Conservation (phyloP, 2,113 vertebrate genomes). For the Numida meleagris region DNA sequence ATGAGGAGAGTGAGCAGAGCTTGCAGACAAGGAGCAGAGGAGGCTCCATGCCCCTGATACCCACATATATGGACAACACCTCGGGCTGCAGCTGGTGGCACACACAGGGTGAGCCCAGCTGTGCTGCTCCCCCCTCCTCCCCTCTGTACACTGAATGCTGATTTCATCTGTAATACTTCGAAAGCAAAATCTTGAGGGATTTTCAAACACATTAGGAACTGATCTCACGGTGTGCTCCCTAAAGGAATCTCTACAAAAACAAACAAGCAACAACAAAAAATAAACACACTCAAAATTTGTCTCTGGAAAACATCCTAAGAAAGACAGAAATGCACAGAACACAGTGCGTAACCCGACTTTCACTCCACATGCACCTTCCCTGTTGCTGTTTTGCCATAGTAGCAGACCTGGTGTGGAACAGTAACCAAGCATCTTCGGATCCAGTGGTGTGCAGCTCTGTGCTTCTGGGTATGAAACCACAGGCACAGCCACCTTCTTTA, state of each 20-base stretch:
- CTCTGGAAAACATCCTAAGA: not conserved
- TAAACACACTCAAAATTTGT: not conserved
- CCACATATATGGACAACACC: fast-evolving
- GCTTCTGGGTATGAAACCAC: not conserved
- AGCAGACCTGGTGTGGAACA: not conserved
- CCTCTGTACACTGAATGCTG: not conserved
- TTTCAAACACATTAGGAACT: not conserved
- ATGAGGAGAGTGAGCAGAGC: not conserved
- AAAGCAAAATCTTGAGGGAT: not conserved
- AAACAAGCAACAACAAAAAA: not conserved
- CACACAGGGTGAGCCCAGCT: not conserved
- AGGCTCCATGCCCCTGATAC: not conserved
- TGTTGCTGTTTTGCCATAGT: fast-evolving
- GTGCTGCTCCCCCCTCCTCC: not conserved
- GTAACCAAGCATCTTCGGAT: not conserved
- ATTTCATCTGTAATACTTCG: not conserved
- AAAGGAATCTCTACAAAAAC: not conserved
- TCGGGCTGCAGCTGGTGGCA: not conserved
- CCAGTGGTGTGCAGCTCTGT: not conserved
- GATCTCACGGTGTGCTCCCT: not conserved
- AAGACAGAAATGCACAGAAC: not conserved
- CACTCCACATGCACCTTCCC: not conserved
- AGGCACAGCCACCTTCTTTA: not conserved
- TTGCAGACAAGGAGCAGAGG: not conserved
- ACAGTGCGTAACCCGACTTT: not conserved